Evolutionary conservation across 2,888 invertebrate species (phyloP), one percentile per base, ranked within the genome.

Genomic region (Caenorhabditis sp.): DNA sequence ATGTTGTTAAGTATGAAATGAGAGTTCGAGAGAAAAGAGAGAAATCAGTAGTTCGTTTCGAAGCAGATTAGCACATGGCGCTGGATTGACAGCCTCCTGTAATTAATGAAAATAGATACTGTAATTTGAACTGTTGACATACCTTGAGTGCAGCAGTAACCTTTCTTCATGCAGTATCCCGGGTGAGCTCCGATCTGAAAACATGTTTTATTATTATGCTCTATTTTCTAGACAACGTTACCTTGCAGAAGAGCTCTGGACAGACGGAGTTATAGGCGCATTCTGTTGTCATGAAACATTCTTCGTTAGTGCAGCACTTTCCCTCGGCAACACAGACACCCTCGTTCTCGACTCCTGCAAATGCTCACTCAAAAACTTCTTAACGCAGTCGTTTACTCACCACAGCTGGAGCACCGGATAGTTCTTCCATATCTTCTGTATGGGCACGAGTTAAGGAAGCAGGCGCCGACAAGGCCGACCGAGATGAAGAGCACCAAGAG

Each of bases 401-500:
- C 87, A 72, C 90, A 90, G 19, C 64, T 83, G 1, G 87, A 70
- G 35, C 89, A 89, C 26, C 83, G 72, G 8, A 84, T 80, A 51
- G 84, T 89, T 80, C 90, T 61, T 8, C 89, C 89, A 69, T 89
- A 89, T 72, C 90, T 76, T 26, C 90, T 80, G 75, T 90, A 90
- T n/a, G 90, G 90, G 54, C 90, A 90, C 19, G 90, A 89, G 80
- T 89, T 90, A 61, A 90, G 87, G 80, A 90, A 90, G 63, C 90
- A 90, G 41, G 88, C 84, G 22, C 26, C 22, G 31, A 63, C 82
- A n/a, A 84, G 56, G 26, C 64, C 35, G 56, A 26, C 54, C 16
- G 59, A 66, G 19, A 80, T 16, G 44, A 61, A 26, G 59, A 70
- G 41, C n/a, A 61, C 56, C 61, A 77, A 19, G 10, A 73, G 24